phyloP scores from a whole-genome alignment of 1,140 invertebrate species.

The Trachymyrmex cornetzi region DNA sequence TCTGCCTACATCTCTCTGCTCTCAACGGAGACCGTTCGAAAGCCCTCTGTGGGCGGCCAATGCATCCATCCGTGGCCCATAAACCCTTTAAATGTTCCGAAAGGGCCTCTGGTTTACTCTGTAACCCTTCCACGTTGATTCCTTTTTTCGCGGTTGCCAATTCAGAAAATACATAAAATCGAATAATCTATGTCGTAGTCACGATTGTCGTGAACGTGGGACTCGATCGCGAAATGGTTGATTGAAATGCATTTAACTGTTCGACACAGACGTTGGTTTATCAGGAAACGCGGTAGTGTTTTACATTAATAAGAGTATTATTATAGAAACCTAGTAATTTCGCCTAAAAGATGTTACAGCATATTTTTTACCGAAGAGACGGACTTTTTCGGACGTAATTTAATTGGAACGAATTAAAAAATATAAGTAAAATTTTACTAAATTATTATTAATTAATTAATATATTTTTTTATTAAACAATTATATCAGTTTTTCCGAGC shows the following conservation, averaged over 20 bases:
- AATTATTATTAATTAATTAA: neutral
- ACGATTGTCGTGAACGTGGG: neutral
- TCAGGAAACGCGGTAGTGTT: neutral
- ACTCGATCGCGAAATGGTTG: constrained; percentile 42
- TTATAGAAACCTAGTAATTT: neutral
- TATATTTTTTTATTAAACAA: neutral
- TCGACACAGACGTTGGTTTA: neutral
- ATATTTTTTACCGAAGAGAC: neutral
- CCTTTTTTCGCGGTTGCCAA: constrained; percentile 52
- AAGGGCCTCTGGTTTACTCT: constrained; percentile 63
- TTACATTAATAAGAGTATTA: neutral
- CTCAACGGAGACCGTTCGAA: constrained; percentile 18
- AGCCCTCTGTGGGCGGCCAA: constrained; percentile 60
- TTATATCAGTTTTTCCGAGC: neutral
- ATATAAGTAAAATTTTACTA: neutral
- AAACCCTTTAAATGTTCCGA: constrained; percentile 66
- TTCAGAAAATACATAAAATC: constrained; percentile 40
- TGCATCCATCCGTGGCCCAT: constrained; percentile 63
- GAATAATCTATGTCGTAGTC: constrained; percentile 36
- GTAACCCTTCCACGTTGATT: constrained; percentile 57
- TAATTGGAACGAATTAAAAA: neutral
- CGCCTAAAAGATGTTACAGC: neutral
- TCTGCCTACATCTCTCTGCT: constrained; percentile 25
- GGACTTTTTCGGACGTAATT: neutral
- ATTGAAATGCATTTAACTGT: neutral